These are phyloP conservation scores for Lamprotornis superbus DNA, from an alignment of 2,113 vertebrate genomes.

Conservation along the genomic window DNA sequence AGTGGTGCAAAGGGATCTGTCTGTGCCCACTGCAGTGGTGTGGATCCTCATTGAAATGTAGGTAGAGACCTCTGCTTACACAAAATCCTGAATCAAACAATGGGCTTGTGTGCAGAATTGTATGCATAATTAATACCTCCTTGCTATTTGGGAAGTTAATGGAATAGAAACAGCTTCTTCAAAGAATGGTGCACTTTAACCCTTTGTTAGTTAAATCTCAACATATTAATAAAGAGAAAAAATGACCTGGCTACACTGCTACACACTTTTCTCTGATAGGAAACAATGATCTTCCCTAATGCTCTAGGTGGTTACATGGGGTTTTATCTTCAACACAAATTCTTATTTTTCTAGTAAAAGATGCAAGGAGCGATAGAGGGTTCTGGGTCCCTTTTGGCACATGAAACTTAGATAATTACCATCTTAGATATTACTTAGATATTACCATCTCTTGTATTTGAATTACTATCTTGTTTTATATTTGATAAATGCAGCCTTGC, in stretches of 20 bases:
- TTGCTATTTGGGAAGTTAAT: background rate
- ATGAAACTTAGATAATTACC: background rate
- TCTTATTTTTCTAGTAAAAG: background rate
- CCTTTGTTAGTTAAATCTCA: background rate
- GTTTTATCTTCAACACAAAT: background rate
- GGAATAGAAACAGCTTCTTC: background rate
- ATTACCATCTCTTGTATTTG: background rate
- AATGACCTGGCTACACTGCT: background rate
- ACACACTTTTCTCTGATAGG: background rate
- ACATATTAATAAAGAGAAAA: background rate
- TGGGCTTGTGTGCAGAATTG: background rate
- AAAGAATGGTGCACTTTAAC: background rate
- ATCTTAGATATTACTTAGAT: background rate
- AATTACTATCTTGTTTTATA: background rate
- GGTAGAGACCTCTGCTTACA: background rate
- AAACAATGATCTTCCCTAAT: background rate
- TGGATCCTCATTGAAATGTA: no score
- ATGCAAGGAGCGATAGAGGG: rapidly evolving
- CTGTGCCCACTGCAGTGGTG: background rate
- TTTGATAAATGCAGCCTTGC: background rate
- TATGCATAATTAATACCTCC: background rate
- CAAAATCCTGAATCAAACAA: background rate
- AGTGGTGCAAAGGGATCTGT: background rate
- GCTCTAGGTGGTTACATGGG: background rate
- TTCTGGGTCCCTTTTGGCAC: background rate